Conservation (phyloP, 2,888 invertebrate species). For the Melanostoma mellinum region DNA sequence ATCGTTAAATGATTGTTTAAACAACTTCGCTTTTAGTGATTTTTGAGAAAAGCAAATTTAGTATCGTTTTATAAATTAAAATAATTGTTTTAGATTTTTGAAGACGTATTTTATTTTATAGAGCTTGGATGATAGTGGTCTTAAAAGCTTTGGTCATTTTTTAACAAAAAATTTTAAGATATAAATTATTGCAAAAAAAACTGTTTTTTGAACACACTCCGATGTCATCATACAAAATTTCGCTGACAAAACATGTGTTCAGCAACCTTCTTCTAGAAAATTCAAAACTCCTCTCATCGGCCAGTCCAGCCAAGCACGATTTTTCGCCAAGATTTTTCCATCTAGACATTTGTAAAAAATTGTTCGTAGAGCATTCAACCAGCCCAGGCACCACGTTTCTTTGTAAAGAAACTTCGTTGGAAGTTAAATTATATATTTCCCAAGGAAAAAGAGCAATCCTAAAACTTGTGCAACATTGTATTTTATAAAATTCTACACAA, state of each 20-base stretch:
- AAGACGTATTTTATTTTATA: too few relatives aligned
- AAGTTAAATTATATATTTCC: conserved; percentile 65
- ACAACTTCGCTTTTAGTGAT: too few relatives aligned
- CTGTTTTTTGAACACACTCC: conserved; percentile 16
- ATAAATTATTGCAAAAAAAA: too few relatives aligned
- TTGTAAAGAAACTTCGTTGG: conserved; percentile 73
- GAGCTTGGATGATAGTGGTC: too few relatives aligned
- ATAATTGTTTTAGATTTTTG: too few relatives aligned
- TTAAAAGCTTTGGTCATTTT: too few relatives aligned
- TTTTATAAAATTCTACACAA: conserved; percentile 8
- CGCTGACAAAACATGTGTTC: conserved; percentile 41
- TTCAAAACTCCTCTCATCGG: conserved; percentile 67
- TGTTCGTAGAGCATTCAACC: conserved; percentile 53
- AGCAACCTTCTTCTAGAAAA: conserved; percentile 72
- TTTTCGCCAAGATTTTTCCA: conserved; percentile 68
- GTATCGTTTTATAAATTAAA: too few relatives aligned
- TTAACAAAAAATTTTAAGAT: too few relatives aligned
- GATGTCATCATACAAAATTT: conserved; percentile 8
- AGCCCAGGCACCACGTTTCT: conserved; percentile 72
- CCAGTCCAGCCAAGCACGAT: conserved; percentile 31
- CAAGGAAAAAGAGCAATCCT: conserved; percentile 28
- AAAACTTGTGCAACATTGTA: neutral
- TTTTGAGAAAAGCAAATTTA: too few relatives aligned
- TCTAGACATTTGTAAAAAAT: conserved; percentile 63
- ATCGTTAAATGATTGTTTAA: too few relatives aligned